Evolutionary conservation across 2,888 invertebrate species (phyloP), one percentile per base, ranked within the genome.

Genomic region (Lithodes maja): DNA sequence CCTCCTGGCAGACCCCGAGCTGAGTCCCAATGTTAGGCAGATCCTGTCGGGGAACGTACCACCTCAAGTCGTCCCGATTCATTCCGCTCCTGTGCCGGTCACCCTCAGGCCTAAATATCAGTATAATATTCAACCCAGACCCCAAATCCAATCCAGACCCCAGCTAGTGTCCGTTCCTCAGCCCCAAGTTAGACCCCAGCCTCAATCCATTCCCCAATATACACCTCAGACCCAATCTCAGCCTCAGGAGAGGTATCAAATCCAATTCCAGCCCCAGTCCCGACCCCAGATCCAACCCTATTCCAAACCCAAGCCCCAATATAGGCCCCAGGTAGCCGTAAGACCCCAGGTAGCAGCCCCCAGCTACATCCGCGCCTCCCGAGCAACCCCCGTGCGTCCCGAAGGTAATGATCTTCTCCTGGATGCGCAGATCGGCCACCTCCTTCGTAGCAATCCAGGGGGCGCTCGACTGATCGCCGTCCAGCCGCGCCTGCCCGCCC

Each of bases 391-490:
- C 33, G 3, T 53, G n/a, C 5, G 61, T 5, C 68, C 77, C 17
- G 2, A 2, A 2, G 86, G 86, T 17, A 83, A 53, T 15, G 69
- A 75, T 49, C n/a, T 83, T 3, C 69, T 87, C 3, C 12, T 50
- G 2, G 78, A 83, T n/a, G 69, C 83, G 7, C 69, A 78, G 71
- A 55, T 83, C 54, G 83, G 83, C 54, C 69, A 78, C 7, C 77
- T 83, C 17, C 82, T 90, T 53, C n/a, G 54, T 7, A 79, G 54
- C 54, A 87, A 82, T 2, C 85, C 85, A 7, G 1, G n/a, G 2
- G 83, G 79, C 5, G 81, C 90, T 12, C 71, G 53, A 0, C 85
- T 87, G 15, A 15, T 87, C 12, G 12, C n/a, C n/a, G 54, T 78
- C 50, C 49, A 69, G 55, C 82, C 79, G 3, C 2, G 15, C 7